Evolutionary conservation across 2,797 vertebrate species (phyloP).

Genomic region (Sebastes jordani): DNA sequence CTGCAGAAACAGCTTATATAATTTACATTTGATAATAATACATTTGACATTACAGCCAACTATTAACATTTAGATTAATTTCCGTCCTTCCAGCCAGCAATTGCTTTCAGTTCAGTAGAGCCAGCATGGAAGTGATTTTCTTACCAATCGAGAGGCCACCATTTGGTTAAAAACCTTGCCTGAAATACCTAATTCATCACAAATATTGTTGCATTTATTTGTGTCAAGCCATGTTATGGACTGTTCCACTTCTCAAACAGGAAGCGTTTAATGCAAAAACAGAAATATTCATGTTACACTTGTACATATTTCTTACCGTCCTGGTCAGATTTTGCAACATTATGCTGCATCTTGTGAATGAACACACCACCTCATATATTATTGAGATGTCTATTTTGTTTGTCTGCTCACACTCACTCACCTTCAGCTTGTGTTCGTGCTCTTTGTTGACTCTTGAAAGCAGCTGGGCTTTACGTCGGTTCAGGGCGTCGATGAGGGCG

Average conservation of each 20-base stretch:
- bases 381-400: not conserved
- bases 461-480: slow-evolving; percentile 95
- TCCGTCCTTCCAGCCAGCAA: not conserved
- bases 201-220: not conserved
- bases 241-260: not conserved
- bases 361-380: not conserved
- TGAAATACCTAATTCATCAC: not conserved
- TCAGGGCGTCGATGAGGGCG: slow-evolving; percentile 95
- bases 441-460: slow-evolving; percentile 95
- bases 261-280: not conserved
- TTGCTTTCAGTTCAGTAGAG: not conserved
- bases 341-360: not conserved
- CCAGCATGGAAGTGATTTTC: not conserved
- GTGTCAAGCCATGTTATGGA: not conserved
- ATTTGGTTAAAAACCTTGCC: not conserved
- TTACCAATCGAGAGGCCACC: not conserved
- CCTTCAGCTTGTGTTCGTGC: slow-evolving; percentile 97
- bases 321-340: rapidly evolving
- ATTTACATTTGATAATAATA: no score
- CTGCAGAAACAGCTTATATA: not conserved
- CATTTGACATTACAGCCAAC: not conserved
- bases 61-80: not conserved
- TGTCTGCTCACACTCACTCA: slow-evolving; percentile 63
- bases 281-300: not conserved
- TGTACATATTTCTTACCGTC: not conserved